A percentile compares a stretch with the other conserved stretches of the same genome.
phyloP scores from a whole-genome alignment of 2,888 invertebrate species.

The Drosophila subquinaria region DNA sequence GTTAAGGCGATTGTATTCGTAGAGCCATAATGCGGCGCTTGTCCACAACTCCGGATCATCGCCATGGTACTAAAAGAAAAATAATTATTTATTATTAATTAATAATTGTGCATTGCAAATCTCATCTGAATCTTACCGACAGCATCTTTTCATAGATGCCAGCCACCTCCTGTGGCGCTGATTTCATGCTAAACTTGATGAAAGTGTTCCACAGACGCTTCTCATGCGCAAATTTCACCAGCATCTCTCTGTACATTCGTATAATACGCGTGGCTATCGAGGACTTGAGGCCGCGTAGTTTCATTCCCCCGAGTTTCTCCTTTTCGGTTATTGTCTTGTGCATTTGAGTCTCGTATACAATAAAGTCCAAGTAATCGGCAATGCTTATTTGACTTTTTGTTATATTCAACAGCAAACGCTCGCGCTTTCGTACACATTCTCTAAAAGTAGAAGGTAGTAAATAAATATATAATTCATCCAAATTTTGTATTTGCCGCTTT shows the following conservation, averaged over 20 bases:
- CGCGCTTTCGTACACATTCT: conserved; percentile 79
- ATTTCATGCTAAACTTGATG: conserved; percentile 91
- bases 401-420: conserved; percentile 77
- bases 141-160: conserved; percentile 88
- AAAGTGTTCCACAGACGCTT: conserved; percentile 91
- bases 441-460: conserved; percentile 44
- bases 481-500: background rate
- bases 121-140: conserved; percentile 85
- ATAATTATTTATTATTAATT: background rate
- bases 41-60: conserved; percentile 92
- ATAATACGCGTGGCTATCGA: conserved; percentile 90
- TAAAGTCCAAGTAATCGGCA: conserved; percentile 81
- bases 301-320: conserved; percentile 88
- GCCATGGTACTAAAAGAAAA: conserved; percentile 88
- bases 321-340: conserved; percentile 74
- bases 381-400: conserved; percentile 70
- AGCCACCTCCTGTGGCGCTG: conserved; percentile 87
- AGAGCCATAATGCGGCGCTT: conserved; percentile 88
- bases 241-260: conserved; percentile 90
- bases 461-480: background rate
- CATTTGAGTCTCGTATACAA: conserved; percentile 82
- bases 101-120: background rate
- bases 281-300: conserved; percentile 89
- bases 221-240: conserved; percentile 90
- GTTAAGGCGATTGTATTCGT: conserved; percentile 86